Evolutionary conservation across 2,113 vertebrate species (phyloP).

Genomic region (Rhinolophus ferrumequinum): DNA sequence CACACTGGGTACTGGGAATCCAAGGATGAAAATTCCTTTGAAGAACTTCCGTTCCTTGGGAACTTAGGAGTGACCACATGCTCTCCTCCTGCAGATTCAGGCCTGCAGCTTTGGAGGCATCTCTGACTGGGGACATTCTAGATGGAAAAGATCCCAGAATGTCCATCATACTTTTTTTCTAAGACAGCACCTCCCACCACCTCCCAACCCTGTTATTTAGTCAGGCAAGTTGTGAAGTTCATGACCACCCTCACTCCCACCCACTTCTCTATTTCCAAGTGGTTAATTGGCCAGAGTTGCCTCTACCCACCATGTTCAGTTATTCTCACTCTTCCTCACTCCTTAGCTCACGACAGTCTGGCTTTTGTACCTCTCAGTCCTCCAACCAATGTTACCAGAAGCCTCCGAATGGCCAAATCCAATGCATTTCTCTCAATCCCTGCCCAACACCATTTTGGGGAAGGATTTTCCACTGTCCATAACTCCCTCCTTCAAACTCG

Average conservation of each 20-base stretch:
- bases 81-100: background rate
- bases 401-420: background rate
- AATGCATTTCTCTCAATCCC: background rate
- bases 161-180: background rate
- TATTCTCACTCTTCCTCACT: background rate
- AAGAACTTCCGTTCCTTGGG: background rate
- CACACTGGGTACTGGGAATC: slow-evolving; percentile 7
- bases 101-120: background rate
- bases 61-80: background rate
- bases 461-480: background rate
- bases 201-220: background rate
- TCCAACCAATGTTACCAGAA: background rate
- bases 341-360: background rate
- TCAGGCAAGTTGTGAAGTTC: background rate
- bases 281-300: background rate
- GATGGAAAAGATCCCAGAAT: background rate
- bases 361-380: background rate
- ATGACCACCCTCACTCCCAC: background rate
- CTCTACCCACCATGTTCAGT: background rate
- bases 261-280: background rate
- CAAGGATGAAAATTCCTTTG: slow-evolving; percentile 41
- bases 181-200: background rate
- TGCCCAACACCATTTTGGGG: background rate
- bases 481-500: background rate
- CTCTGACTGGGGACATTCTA: background rate